A percentile compares a stretch with the other conserved stretches of the same genome.
Evolutionary conservation across 1,140 invertebrate genomes (phyloP).

Genomic region (Myzus persicae): DNA sequence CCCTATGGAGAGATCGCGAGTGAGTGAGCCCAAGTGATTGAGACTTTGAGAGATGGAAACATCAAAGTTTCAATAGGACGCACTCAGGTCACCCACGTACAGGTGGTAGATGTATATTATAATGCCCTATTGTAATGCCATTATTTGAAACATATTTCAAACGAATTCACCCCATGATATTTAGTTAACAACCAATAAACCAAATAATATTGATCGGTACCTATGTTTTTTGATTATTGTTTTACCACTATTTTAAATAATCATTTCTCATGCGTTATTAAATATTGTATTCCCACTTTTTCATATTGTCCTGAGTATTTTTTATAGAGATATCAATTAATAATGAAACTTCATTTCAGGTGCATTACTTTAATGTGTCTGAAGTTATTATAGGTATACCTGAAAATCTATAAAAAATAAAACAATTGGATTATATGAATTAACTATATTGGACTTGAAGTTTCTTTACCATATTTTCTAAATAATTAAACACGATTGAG

Average conservation of each 20-base stretch:
- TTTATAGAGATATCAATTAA: not conserved
- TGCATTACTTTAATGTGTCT: not conserved
- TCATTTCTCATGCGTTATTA: not conserved
- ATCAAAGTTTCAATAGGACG: not conserved
- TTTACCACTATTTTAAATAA: not conserved
- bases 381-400: not conserved
- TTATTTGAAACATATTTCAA: not conserved
- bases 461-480: not conserved
- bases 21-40: not conserved
- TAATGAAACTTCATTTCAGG: not conserved
- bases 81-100: not conserved
- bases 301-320: not conserved
- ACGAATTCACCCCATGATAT: not conserved
- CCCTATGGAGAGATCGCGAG: not conserved
- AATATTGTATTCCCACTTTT: not conserved
- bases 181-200: not conserved
- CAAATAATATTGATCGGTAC: not conserved
- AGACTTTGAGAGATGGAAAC: not conserved
- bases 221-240: not conserved
- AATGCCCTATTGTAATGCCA: not conserved
- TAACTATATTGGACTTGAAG: not conserved
- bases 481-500: not conserved
- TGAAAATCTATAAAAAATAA: not conserved
- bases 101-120: too few relatives aligned
- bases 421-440: not conserved